Conservation (phyloP, 1,140 invertebrate species). For the Papilio polyxenes region DNA sequence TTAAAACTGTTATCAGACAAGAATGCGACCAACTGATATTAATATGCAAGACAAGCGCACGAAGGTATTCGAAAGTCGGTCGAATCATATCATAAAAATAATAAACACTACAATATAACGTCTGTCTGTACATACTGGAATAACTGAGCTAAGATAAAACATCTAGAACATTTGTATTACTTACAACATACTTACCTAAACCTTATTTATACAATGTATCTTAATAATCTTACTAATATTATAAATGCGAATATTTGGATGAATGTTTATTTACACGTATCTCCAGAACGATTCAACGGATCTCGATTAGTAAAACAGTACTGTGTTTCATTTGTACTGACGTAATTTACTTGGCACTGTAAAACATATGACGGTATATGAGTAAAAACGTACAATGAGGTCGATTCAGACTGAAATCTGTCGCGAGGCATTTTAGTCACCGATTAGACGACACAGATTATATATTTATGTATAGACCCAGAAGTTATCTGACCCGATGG, state of each 20-base stretch:
- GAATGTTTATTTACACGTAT: too few species aligned
- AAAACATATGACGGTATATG: not conserved
- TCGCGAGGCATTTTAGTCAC: not conserved
- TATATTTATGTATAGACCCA: not conserved
- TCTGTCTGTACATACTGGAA: not conserved
- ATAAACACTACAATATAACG: conserved; percentile 11
- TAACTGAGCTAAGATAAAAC: not conserved
- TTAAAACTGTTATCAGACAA: not conserved
- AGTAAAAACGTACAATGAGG: not conserved
- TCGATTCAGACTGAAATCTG: conserved; percentile 3
- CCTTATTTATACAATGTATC: not conserved
- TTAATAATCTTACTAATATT: too few species aligned
- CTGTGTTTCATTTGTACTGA: not conserved
- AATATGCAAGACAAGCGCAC: not conserved
- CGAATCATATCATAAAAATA: conserved; percentile 29
- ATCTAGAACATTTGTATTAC: conserved; percentile 9
- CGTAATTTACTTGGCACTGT: conserved; percentile 11
- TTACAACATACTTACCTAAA: not conserved
- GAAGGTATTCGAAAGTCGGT: conserved; percentile 25
- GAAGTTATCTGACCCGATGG: not conserved
- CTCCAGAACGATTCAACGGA: not conserved
- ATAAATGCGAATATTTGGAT: too few species aligned
- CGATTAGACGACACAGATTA: not conserved
- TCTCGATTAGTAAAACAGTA: not conserved
- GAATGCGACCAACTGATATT: conserved; percentile 28